Conservation (phyloP, 2,888 invertebrate genomes). For the Chironomus riparius region DNA sequence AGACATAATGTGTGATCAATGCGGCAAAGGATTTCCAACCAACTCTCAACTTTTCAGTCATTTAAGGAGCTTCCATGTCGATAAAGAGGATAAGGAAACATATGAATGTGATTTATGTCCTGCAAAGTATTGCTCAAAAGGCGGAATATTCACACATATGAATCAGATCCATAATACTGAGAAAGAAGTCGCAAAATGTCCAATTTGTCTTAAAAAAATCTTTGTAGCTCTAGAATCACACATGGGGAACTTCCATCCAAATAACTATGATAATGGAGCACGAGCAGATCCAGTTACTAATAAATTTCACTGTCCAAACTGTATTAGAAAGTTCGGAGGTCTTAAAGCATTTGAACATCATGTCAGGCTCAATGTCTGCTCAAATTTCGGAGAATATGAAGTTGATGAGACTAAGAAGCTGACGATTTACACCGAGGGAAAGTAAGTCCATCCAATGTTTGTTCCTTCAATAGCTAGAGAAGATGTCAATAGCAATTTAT, state of each 20-base stretch:
- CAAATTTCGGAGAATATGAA: neutral
- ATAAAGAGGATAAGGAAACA: neutral
- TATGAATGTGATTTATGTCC: neutral
- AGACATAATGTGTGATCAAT: neutral
- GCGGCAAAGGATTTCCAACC: neutral
- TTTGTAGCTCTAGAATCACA: neutral
- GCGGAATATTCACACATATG: neutral
- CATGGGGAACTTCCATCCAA: neutral
- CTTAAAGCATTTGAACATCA: neutral
- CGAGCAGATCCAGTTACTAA: neutral
- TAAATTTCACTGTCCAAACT: neutral
- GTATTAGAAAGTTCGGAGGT: neutral
- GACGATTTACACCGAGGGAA: no score
- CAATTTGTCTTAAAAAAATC: neutral
- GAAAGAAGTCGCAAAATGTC: neutral
- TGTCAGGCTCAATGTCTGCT: neutral
- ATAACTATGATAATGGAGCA: neutral
- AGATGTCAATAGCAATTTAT: no score
- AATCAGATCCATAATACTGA: neutral
- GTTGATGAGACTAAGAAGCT: no score
- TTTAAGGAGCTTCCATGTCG: neutral
- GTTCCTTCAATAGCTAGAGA: no score
- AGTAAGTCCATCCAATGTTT: no score
- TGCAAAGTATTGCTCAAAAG: no score
- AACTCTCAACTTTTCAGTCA: neutral